Evolutionary conservation across 2,797 vertebrate species (phyloP), one percentile per base, ranked within the genome.

Genomic region (Lagodon rhomboides): DNA sequence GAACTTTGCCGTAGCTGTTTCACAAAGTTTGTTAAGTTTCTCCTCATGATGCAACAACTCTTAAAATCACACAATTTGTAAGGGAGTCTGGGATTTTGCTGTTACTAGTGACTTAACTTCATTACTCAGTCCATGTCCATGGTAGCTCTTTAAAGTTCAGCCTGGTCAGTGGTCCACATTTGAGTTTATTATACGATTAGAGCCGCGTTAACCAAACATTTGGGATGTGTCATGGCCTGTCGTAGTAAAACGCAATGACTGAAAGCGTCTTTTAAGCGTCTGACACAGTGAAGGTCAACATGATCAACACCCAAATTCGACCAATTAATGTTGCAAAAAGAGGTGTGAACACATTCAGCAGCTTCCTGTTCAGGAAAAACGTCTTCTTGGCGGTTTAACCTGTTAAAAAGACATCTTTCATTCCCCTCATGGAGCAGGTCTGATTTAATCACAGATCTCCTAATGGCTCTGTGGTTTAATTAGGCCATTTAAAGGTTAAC

Each of bases 401-500:
- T 61, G 75, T 75, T 83, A 73, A 88, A 84, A 77, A 80, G 79
- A 70, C 63, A 75, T 83, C 70, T 77, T 62, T 78, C 62, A 77
- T 73, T 82, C 80, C 16, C 41, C 73, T 72, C 34, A 3, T 75
- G 78, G 46, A 82, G 70, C 75, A 15, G 77, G 27, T 83, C 85
- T 82, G 83, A 90, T 91, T 92, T 85, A 93, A 93, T 90, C 79
- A 75, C 23, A 0, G 76, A 69, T 87, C 83, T 90, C 68, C 84
- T 90, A 90, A 93, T 88, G 84, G 85, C 82, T 77, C 65, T 82
- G 85, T 64, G 71, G 77, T 90, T 92, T 93, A 91, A 93, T 94
- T 91, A 93, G 90, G 73, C 85, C 88, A 85, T 90, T 93, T 84
- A 93, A 94, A 94, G 92, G 92, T 93, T 92, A 94, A 94, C 86